Conservation (phyloP, 1,140 invertebrate genomes). For the Paramacrobiotus metropolitanus region DNA sequence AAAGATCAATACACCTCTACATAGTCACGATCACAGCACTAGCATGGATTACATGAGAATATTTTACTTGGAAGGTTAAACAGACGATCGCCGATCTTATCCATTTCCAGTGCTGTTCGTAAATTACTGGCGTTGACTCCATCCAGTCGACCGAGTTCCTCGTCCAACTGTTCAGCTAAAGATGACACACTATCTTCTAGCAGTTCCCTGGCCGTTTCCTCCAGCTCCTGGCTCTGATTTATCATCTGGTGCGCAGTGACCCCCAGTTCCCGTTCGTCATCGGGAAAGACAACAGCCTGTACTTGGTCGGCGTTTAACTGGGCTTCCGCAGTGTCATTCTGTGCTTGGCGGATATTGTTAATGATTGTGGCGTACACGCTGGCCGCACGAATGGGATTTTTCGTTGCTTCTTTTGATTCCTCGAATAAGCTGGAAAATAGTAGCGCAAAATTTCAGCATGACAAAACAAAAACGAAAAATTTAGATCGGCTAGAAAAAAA, state of each 20-base stretch:
- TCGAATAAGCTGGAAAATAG: conserved; percentile 35
- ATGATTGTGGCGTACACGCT: conserved; percentile 56
- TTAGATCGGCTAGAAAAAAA: no score
- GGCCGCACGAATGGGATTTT: conserved; percentile 45
- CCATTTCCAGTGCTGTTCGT: background rate
- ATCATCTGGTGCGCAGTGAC: background rate
- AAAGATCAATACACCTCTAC: no score
- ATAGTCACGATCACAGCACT: no score
- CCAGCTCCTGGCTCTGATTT: background rate
- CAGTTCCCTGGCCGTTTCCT: conserved; percentile 13
- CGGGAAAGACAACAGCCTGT: conserved; percentile 1
- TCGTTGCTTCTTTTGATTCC: conserved; percentile 37
- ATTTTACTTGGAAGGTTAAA: background rate
- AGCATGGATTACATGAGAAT: no score
- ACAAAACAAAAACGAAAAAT: no score
- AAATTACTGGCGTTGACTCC: background rate
- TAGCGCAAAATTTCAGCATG: no score
- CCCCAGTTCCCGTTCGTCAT: background rate
- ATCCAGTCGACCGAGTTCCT: background rate
- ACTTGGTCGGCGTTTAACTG: conserved; percentile 32
- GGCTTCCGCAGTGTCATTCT: conserved; percentile 37
- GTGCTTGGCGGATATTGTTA: conserved; percentile 34
- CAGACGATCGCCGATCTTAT: background rate
- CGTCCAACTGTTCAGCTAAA: conserved; percentile 12
- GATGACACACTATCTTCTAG: conserved; percentile 13